Conservation (phyloP, 2,113 vertebrate species). For the Scortum barcoo region DNA sequence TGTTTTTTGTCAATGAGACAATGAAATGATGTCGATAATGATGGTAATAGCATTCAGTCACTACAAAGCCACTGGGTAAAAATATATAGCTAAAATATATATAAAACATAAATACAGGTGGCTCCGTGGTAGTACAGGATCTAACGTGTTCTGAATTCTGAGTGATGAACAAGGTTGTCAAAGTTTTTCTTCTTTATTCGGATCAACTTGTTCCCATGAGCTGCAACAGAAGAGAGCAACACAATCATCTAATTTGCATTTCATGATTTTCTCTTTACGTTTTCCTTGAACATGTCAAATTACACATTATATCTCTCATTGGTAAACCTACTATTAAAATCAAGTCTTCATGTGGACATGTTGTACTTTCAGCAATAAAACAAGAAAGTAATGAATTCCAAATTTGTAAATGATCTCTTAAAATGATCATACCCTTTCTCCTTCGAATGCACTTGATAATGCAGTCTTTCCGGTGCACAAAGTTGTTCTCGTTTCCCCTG, state of each 20-base stretch:
- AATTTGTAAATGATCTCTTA: background rate
- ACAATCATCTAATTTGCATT: background rate
- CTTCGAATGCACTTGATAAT: conserved; percentile 85
- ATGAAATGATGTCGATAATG: background rate
- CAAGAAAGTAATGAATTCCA: background rate
- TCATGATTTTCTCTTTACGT: background rate
- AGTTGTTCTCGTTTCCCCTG: conserved; percentile 94
- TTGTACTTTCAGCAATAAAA: background rate
- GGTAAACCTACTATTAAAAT: background rate
- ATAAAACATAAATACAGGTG: conserved; percentile 63
- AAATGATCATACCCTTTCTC: conserved; percentile 25
- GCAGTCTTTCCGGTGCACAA: conserved; percentile 83
- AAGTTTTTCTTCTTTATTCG: conserved; percentile 81
- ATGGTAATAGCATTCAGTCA: background rate
- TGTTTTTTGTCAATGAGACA: conserved; percentile 45
- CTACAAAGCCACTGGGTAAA: background rate
- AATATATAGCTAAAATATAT: conserved; percentile 6
- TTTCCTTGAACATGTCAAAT: background rate
- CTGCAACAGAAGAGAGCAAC: conserved; percentile 51
- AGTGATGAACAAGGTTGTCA: conserved; percentile 48
- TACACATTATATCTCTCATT: background rate
- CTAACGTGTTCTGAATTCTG: conserved; percentile 40
- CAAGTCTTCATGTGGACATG: background rate
- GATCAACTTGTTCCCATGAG: conserved; percentile 48
- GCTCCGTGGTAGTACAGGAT: conserved; percentile 3